These are phyloP conservation scores for Lepidocyrtoides sp. DNA, from an alignment of 2,888 invertebrate species.

Conservation along the genomic window DNA sequence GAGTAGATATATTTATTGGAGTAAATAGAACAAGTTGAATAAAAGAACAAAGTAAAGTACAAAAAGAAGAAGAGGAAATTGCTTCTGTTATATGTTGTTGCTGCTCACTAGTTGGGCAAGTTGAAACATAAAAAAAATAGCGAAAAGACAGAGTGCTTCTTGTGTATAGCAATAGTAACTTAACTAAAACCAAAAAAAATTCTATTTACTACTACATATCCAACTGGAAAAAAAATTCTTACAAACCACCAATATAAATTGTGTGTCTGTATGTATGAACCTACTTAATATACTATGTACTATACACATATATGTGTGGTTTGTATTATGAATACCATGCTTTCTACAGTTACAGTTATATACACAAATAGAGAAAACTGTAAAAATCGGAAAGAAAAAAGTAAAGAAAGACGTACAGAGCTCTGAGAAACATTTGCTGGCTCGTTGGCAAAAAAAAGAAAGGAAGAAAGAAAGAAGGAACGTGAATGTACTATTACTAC, in stretches of 20 bases:
- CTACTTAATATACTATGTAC: too few species aligned
- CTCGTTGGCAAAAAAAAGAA: constrained; percentile 32
- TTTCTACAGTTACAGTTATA: too few species aligned
- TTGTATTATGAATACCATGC: constrained; percentile 5
- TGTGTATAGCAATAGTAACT: too few species aligned
- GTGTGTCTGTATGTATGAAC: not conserved
- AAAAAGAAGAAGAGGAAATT: constrained; percentile 35
- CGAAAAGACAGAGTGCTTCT: not conserved
- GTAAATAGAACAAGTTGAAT: constrained; percentile 42
- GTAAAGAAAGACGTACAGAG: constrained; percentile 22
- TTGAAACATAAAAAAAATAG: constrained; percentile 38
- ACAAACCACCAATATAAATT: constrained; percentile 6
- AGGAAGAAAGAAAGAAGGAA: not conserved
- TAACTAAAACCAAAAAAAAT: too few species aligned
- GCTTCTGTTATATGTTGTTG: not conserved
- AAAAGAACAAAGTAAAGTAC: constrained; percentile 58
- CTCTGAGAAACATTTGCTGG: constrained; percentile 42
- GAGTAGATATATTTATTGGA: not conserved
- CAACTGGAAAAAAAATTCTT: not conserved
- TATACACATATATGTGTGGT: not conserved
- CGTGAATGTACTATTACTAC: constrained; percentile 25
- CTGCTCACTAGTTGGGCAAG: constrained; percentile 10
- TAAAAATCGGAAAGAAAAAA: not conserved
- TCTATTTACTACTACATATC: not conserved
- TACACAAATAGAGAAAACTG: not conserved